phyloP scores from a whole-genome alignment of 2,888 invertebrate species.

The Apodemia zela region DNA sequence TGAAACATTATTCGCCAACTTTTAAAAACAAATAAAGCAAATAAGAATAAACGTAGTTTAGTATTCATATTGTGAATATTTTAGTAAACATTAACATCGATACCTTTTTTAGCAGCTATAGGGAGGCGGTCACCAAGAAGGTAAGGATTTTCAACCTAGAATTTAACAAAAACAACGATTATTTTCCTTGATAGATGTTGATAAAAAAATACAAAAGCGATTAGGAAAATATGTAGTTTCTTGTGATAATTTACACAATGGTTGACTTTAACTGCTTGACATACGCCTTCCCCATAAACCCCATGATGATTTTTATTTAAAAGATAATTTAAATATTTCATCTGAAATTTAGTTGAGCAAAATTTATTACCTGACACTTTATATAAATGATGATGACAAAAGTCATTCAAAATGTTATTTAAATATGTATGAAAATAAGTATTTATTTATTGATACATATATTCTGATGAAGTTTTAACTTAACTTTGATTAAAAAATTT shows the following conservation, averaged over 20 bases:
- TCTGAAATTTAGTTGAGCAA: neutral
- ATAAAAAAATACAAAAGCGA: neutral
- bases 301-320: neutral
- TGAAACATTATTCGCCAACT: no score
- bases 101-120: conserved; percentile 96
- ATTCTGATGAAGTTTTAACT: no score
- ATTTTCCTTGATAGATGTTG: neutral
- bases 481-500: no score
- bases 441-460: no score
- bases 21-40: neutral
- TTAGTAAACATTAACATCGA: conserved; percentile 80
- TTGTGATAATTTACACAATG: neutral
- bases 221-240: neutral
- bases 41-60: neutral
- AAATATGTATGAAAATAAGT: no score
- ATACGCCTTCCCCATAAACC: neutral
- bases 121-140: conserved; percentile 92
- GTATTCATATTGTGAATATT: conserved; percentile 34
- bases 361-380: neutral
- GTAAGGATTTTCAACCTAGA: conserved; percentile 89
- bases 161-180: conserved; percentile 19
- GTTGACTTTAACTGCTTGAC: conserved; percentile 9
- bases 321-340: neutral
- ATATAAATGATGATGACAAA: neutral
- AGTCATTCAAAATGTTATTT: no score